These are phyloP conservation scores for Bubo blakistoni DNA, from an alignment of 2,113 vertebrate species.

Conservation along the genomic window DNA sequence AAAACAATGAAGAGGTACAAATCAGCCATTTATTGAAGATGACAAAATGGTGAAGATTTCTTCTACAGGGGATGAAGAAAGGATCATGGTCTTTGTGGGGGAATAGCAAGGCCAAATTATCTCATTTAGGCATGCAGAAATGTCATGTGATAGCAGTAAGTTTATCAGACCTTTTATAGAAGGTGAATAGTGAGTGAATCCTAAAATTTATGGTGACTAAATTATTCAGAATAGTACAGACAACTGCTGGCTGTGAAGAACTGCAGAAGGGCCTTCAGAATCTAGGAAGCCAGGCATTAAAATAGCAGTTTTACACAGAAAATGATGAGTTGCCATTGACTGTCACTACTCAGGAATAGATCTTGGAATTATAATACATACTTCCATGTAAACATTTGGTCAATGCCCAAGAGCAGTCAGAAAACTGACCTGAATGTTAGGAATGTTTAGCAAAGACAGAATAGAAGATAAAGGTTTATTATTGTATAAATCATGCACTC, in stretches of 20 bases:
- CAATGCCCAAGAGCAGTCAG: not conserved
- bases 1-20: not conserved
- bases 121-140: not conserved
- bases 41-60: not conserved
- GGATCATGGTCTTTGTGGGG: accelerated
- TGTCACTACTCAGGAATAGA: not conserved
- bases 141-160: not conserved
- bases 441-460: not conserved
- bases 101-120: not conserved
- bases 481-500: not conserved
- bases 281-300: not conserved
- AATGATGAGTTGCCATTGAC: not conserved
- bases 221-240: not conserved
- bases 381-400: not conserved
- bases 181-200: not conserved
- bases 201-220: not conserved
- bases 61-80: not conserved
- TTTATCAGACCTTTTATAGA: not conserved
- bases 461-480: not conserved
- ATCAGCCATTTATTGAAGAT: not conserved
- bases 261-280: not conserved
- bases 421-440: not conserved
- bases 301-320: not conserved
- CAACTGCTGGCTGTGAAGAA: not conserved
- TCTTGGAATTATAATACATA: not conserved